phyloP scores from a whole-genome alignment of 2,888 invertebrate species.

The Ceramica pisi region DNA sequence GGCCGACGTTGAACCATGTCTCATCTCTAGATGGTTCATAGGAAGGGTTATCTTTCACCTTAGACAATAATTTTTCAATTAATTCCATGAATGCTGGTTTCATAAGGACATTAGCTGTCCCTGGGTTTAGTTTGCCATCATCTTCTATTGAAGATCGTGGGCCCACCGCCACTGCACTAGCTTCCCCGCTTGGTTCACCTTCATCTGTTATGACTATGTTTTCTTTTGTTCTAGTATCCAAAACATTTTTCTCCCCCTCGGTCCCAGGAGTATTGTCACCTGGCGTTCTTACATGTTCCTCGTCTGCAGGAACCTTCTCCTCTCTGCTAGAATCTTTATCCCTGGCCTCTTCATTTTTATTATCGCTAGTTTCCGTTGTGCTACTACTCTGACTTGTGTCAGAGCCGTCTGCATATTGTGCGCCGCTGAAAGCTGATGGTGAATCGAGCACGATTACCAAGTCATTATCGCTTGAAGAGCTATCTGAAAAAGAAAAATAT shows the following conservation, averaged over 20 bases:
- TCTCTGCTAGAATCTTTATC: too few relatives aligned
- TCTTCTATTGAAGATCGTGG: too few relatives aligned
- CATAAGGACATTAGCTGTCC: not conserved
- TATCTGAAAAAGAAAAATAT: not conserved
- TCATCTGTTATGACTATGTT: too few relatives aligned
- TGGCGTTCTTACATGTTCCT: not conserved
- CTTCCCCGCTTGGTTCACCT: too few relatives aligned
- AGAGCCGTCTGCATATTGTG: not conserved
- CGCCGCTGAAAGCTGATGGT: too few relatives aligned
- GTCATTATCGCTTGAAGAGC: not conserved
- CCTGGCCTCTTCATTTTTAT: not conserved
- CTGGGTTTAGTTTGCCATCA: too few relatives aligned
- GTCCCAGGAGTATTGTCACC: not conserved
- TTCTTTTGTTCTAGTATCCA: too few relatives aligned
- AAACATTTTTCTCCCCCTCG: not conserved
- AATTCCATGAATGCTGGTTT: not conserved
- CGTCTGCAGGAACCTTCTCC: not conserved
- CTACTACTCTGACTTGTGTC: not conserved
- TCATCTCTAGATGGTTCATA: not conserved
- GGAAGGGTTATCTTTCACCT: accelerated
- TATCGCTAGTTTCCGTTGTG: not conserved
- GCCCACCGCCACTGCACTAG: too few relatives aligned
- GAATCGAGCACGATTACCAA: not conserved
- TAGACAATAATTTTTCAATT: too few relatives aligned
- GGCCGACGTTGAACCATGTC: not conserved